These are phyloP conservation scores for Mormoops blainvillei DNA, from an alignment of 2,113 vertebrate species.

Conservation along the genomic window DNA sequence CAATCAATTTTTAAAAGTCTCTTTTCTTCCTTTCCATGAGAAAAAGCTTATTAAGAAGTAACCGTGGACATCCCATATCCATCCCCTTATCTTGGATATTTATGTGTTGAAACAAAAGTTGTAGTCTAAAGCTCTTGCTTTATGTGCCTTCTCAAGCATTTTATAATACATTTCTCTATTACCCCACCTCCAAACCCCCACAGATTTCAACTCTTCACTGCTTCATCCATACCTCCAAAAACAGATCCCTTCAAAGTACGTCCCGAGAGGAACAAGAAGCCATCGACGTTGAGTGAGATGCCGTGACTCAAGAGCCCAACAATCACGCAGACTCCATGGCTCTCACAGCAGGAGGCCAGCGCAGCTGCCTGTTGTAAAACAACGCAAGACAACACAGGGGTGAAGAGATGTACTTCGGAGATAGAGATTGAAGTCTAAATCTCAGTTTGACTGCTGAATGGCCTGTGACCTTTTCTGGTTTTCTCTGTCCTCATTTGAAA, in stretches of 20 bases:
- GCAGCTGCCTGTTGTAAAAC: conserved; percentile 76
- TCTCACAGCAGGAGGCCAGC: conserved; percentile 76
- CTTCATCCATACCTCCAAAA: conserved; percentile 84
- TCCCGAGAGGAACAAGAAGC: conserved; percentile 82
- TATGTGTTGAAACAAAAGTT: background rate
- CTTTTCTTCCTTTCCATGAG: background rate
- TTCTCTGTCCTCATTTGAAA: background rate
- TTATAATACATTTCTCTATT: background rate
- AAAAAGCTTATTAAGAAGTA: background rate
- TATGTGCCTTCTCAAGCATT: background rate
- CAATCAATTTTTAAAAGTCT: background rate
- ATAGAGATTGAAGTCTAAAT: background rate
- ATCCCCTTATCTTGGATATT: background rate
- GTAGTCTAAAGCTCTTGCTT: background rate
- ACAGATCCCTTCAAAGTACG: conserved; percentile 83
- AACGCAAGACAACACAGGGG: background rate
- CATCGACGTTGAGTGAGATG: conserved; percentile 69
- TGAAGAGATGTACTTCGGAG: background rate
- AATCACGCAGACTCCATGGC: conserved; percentile 82
- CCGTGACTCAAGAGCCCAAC: conserved; percentile 78
- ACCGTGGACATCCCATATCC: background rate
- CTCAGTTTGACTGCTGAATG: background rate
- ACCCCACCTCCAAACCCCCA: background rate
- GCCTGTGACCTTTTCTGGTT: background rate
- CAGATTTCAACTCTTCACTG: background rate